Base-by-base conservation (phyloP, 2,888 invertebrate genomes). In the Limnephilus lunatus region DNA sequence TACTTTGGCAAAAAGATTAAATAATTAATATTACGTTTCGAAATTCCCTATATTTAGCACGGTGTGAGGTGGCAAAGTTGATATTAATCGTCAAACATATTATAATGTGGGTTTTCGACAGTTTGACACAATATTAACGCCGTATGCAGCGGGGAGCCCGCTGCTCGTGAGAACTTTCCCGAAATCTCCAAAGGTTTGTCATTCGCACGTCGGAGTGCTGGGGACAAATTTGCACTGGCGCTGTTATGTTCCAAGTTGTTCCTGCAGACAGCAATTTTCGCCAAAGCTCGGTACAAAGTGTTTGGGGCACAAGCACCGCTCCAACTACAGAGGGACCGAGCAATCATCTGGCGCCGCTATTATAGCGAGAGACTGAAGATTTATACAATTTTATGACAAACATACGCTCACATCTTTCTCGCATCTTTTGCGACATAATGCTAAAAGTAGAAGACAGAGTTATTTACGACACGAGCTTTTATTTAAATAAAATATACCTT, bases 21-120 rank as follows among this genome's bases (percentile, higher is more conserved):
- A 25, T 68, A 68, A 68, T n/a, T n/a, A 1, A 68, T 68, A 68
- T 68, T 25, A 68, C 25, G 68, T 25, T 25, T 25, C n/a, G n/a
- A 86, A 86, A 30, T n/a, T 68, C 44, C 31, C 15, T 31, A 31
- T 35, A 83, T 32, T 2, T 19, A 7, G 25, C 32, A 32, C 25
- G 9, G 35, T n/a, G 25, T 35, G 35, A 32, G 35, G 35, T 19
- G 86, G 86, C n/a, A 48, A 86, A 86, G 48, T 86, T 86, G 30
- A 89, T 81, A 81, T 35, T 81, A 89, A 89, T 81, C 81, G 81
- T 81, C 89, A 81, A 81, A 89, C 89, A 89, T 31, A 89, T 68
- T 90, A 85, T 68, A 39, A 90, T 30, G 68, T 68, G 15, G 90
- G 68, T 85, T 90, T 90, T 90, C 85, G 90, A 90, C 90, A 90